Evolutionary conservation across 2,113 vertebrate genomes (phyloP).

Genomic region (Oryzias javanicus): DNA sequence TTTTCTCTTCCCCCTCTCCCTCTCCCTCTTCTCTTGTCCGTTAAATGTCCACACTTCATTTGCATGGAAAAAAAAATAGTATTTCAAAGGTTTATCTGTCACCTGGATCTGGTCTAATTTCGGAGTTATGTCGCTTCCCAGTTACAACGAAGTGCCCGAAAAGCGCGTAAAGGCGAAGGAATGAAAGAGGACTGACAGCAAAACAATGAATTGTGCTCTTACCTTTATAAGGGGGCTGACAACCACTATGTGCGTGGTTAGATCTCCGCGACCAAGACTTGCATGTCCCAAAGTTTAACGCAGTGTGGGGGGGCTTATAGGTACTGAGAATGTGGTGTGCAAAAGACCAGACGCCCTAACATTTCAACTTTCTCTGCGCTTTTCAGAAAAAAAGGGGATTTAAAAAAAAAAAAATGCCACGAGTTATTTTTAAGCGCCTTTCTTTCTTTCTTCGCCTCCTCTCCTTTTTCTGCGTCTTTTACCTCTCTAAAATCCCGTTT

Average conservation of each 20-base stretch:
- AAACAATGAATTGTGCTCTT: constrained; percentile 78
- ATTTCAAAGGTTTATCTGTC: constrained; percentile 23
- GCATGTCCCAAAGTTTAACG: constrained; percentile 98
- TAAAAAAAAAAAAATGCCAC: constrained; percentile 52
- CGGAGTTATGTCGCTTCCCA: constrained; percentile 58
- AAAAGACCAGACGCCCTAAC: constrained; percentile 81
- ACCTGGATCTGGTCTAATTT: constrained; percentile 49
- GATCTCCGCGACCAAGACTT: constrained; percentile 91
- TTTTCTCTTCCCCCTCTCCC: not conserved
- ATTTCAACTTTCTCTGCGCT: constrained; percentile 84
- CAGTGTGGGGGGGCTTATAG: constrained; percentile 76
- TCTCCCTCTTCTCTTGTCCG: constrained; percentile 9
- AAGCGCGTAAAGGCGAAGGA: constrained; percentile 51
- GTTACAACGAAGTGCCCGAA: constrained; percentile 32
- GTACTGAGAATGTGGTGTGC: constrained; percentile 80
- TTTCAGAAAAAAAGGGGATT: constrained; percentile 54
- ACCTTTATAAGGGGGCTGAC: constrained; percentile 91
- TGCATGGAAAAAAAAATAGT: not conserved
- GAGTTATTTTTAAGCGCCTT: constrained; percentile 41
- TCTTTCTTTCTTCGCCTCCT: not conserved
- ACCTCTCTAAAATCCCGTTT: constrained; percentile 49
- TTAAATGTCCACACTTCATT: constrained; percentile 15
- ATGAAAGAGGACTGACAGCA: constrained; percentile 53
- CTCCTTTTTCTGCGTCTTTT: not conserved
- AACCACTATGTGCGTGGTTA: constrained; percentile 89